Evolutionary conservation across 2,113 vertebrate species (phyloP).

Genomic region (Microtus pennsylvanicus): DNA sequence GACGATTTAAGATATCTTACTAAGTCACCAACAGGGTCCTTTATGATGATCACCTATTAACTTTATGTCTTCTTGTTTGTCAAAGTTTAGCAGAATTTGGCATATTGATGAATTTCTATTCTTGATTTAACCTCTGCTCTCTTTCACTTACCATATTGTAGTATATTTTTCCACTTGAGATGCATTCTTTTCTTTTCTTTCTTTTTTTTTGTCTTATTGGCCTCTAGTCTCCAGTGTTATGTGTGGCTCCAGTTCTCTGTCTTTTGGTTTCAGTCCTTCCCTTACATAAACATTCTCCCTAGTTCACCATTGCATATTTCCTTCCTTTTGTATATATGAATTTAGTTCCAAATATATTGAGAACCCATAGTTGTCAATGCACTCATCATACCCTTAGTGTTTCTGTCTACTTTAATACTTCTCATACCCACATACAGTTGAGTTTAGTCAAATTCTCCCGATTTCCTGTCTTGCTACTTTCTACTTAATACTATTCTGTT

Average conservation of each 20-base stretch:
- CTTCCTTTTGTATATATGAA: neutral
- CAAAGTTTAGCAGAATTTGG: neutral
- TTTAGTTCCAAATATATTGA: neutral
- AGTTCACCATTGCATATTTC: neutral
- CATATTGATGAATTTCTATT: neutral
- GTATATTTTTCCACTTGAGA: neutral
- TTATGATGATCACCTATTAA: neutral
- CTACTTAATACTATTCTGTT: neutral
- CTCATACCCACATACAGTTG: neutral
- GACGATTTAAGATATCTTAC: neutral
- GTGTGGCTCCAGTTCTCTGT: no score
- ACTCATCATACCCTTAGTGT: neutral
- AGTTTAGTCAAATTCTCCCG: neutral
- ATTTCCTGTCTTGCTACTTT: neutral
- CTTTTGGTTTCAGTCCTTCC: neutral
- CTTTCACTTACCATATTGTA: neutral
- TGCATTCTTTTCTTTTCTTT: neutral
- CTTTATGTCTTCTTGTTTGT: neutral
- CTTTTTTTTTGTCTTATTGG: neutral
- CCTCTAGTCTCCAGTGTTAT: neutral
- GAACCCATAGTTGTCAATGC: accelerated
- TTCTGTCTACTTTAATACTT: neutral
- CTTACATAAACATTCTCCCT: neutral
- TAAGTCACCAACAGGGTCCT: neutral
- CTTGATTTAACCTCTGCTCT: neutral